Percentiles rank a stretch among this genome's conserved stretches.
phyloP scores from a whole-genome alignment of 2,797 vertebrate species.

The Avahi laniger region DNA sequence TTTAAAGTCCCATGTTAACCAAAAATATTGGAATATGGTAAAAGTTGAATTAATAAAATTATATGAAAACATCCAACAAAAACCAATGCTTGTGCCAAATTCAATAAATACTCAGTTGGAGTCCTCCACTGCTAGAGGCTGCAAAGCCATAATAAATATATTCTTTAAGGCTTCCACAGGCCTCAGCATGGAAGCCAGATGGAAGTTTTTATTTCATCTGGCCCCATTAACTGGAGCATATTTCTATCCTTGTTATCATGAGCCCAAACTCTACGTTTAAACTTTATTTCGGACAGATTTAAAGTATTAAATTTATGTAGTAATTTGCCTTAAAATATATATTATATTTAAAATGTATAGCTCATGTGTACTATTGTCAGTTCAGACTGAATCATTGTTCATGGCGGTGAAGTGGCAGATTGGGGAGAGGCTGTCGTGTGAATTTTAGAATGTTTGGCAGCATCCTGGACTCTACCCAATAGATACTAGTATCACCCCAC shows the following conservation, averaged over 20 bases:
- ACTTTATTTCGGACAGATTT: neutral
- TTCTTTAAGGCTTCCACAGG: constrained; percentile 48
- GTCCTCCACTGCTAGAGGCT: neutral
- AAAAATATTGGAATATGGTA: constrained; percentile 78
- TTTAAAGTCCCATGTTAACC: constrained; percentile 69
- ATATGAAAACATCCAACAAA: constrained; percentile 77
- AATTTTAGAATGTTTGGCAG: neutral
- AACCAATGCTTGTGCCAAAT: constrained; percentile 62
- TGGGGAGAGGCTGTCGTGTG: neutral
- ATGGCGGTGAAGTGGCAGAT: no score
- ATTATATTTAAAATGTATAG: neutral
- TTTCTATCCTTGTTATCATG: constrained; percentile 11
- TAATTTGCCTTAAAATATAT: neutral
- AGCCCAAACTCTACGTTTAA: neutral
- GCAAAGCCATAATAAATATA: constrained; percentile 43
- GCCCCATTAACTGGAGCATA: neutral
- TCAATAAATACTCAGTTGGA: constrained; percentile 65
- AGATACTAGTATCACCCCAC: neutral
- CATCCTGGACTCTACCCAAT: neutral
- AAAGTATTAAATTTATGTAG: neutral
- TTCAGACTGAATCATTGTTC: neutral
- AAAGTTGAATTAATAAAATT: constrained; percentile 79
- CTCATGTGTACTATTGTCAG: accelerated
- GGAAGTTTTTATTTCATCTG: constrained; percentile 61
- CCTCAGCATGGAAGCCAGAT: constrained; percentile 60